Evolutionary conservation across 92 coral and sea anemone species (phyloP), one percentile per base, ranked within the genome.

Genomic region (Porites cylindrica): DNA sequence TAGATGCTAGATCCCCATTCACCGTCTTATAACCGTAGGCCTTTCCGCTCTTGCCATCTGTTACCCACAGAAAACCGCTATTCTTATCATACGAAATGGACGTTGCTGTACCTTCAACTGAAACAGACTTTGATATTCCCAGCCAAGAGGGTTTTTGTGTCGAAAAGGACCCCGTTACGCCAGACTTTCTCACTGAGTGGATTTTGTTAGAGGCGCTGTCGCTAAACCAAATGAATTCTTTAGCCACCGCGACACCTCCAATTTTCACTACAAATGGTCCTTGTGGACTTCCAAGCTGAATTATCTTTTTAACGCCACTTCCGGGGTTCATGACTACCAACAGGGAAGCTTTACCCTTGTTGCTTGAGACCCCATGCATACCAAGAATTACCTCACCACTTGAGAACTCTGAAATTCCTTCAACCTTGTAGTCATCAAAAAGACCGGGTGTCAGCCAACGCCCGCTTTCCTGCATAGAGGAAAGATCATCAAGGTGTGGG

Each of bases 391-490:
- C 83, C 58, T 93, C 91, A 50, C 88, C 66, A 2, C 82, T 51
- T 4, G 98, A 90, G 66, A 97, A 75, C 71, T 92, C 90, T 5
- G 96, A 91, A 65, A 95, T 93, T 14, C 96, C 93, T 58, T 94
- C 92, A 2, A 89, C 97, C 83, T 97, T 97, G 79, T 97, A 97
- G 61, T 95, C 93, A 76, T 97, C 99, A 81, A 97, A 97, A 12
- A 97, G 90, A 11, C 99, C 98, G 2, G 99, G 99, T 21, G 90
- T 94, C 17, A 93, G 92, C 99, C 99, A 95, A 61, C 91, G 91
- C n/a, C 97, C 98, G 19, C 94, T 70, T 56, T 78, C 90, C 23
- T 89, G 70, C 86, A 95, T 89, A 21, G 99, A 93, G 3, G 99
- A 96, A 21, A 97, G 91, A 81, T 97, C 99, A 60, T 97, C 99